Evolutionary conservation across 2,113 vertebrate genomes (phyloP).

Genomic region (Anser cygnoides): DNA sequence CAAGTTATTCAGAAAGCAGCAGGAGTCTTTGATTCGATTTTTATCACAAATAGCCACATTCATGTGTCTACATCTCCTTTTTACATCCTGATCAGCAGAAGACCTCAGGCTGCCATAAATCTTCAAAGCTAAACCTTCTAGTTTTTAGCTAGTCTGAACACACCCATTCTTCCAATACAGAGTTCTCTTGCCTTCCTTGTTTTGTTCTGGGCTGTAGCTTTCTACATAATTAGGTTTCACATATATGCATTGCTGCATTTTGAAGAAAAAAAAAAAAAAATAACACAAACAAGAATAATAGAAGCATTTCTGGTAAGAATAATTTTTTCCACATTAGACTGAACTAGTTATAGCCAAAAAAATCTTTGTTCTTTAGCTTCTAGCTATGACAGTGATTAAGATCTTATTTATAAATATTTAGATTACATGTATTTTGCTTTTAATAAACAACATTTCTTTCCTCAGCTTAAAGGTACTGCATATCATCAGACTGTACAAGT

Average conservation of each 20-base stretch:
- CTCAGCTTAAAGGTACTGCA: background rate
- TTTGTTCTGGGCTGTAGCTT: background rate
- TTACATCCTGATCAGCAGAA: background rate
- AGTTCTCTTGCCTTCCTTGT: background rate
- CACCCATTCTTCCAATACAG: background rate
- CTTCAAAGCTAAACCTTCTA: background rate
- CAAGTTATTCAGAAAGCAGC: background rate
- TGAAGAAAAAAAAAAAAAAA: background rate
- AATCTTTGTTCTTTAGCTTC: constrained; percentile 7
- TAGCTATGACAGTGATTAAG: background rate
- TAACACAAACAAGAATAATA: background rate
- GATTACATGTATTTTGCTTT: background rate
- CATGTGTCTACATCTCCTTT: background rate
- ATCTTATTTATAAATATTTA: background rate
- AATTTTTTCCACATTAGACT: background rate
- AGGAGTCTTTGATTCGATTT: background rate
- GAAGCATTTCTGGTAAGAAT: background rate
- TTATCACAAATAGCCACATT: background rate
- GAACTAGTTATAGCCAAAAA: background rate
- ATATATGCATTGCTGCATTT: background rate
- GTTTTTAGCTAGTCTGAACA: background rate
- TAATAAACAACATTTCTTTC: constrained; percentile 22
- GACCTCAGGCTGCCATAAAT: background rate
- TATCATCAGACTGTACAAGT: background rate
- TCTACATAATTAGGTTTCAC: background rate